phyloP scores from a whole-genome alignment of 2,797 vertebrate genomes.

The Chrysocyon brachyurus region DNA sequence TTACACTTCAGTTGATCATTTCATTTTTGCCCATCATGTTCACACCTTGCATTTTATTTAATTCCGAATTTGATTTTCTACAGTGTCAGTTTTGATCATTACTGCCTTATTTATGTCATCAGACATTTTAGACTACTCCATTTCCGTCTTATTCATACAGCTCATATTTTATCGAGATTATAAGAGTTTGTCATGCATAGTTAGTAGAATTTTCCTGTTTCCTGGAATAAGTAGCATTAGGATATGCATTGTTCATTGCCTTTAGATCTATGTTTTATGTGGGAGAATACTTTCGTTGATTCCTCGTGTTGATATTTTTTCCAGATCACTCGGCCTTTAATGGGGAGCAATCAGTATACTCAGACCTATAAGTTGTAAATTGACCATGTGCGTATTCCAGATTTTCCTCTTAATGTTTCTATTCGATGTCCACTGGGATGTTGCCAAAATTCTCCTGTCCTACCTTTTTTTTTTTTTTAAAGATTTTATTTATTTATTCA shows the following conservation, averaged over 20 bases:
- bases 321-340: not conserved
- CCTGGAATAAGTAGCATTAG: not conserved
- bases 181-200: not conserved
- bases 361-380: not conserved
- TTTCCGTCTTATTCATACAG: not conserved
- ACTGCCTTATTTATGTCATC: not conserved
- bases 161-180: not conserved
- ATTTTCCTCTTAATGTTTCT: not conserved
- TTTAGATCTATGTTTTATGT: not conserved
- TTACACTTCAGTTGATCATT: not conserved
- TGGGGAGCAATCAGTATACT: not conserved
- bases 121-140: not conserved
- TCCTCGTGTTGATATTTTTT: not conserved
- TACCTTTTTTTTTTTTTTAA: not conserved
- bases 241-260: not conserved
- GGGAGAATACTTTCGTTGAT: slow-evolving; percentile 1
- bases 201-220: not conserved
- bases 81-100: not conserved
- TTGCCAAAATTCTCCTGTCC: not conserved
- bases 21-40: not conserved
- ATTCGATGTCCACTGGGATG: not conserved
- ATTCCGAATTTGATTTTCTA: slow-evolving; percentile 38
- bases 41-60: not conserved
- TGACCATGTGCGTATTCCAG: not conserved
- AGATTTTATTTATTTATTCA: too few relatives aligned